phyloP scores from a whole-genome alignment of 2,888 invertebrate genomes.

The Drosophila hawaiiensis region DNA sequence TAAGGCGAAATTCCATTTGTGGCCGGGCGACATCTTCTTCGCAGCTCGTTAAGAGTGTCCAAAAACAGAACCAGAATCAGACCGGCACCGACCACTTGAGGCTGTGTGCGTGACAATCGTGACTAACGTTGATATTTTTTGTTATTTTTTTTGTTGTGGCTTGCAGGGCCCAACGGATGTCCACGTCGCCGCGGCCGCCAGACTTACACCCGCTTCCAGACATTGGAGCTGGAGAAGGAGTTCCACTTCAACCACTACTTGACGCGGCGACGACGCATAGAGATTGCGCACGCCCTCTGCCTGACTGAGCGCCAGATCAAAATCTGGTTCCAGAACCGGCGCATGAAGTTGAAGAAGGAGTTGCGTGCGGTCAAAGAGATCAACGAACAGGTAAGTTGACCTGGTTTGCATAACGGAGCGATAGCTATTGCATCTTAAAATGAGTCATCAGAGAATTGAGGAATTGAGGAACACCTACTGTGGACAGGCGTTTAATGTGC shows the following conservation, averaged over 20 bases:
- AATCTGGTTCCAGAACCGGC: conserved; percentile 98
- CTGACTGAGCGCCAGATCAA: conserved; percentile 98
- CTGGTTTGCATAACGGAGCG: conserved; percentile 20
- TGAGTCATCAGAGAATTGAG: neutral
- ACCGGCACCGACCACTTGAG: conserved; percentile 14
- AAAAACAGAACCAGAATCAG: conserved; percentile 44
- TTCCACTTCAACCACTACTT: conserved; percentile 99
- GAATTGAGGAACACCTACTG: no score
- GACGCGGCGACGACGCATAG: conserved; percentile 97
- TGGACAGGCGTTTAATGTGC: conserved; percentile 1
- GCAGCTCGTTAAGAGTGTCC: conserved; percentile 71
- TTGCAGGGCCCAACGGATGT: conserved; percentile 97
- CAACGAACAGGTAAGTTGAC: conserved; percentile 90
- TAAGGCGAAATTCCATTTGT: conserved; percentile 46
- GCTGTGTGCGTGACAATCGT: conserved; percentile 37
- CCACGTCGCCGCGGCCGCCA: conserved; percentile 97
- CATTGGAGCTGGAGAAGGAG: conserved; percentile 98
- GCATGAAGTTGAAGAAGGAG: conserved; percentile 99
- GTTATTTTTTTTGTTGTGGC: conserved; percentile 74
- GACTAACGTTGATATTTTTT: conserved; percentile 65
- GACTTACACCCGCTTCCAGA: conserved; percentile 99
- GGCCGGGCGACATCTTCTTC: conserved; percentile 55
- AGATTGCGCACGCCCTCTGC: conserved; percentile 98
- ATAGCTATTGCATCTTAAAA: neutral
- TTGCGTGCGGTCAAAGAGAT: conserved; percentile 97